These are phyloP conservation scores for Clepsis dumicolana DNA, from an alignment of 2,888 invertebrate species.

Conservation along the genomic window DNA sequence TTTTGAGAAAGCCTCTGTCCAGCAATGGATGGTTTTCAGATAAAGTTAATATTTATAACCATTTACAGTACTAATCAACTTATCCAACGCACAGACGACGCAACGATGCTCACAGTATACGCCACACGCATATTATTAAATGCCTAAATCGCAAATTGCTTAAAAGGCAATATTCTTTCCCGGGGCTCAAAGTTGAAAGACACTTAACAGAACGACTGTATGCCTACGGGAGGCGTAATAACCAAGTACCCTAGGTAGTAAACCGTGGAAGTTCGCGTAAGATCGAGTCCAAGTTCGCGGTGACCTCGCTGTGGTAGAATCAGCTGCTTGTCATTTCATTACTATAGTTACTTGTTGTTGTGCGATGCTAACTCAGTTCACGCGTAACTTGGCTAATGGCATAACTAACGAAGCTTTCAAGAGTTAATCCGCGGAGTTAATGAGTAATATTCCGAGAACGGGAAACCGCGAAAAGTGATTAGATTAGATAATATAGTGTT, in stretches of 20 bases:
- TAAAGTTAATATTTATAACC: background rate
- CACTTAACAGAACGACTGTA: slow-evolving; percentile 33
- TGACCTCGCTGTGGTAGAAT: slow-evolving; percentile 45
- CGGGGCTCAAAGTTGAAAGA: slow-evolving; percentile 31
- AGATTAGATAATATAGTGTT: slow-evolving; percentile 17
- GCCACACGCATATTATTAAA: background rate
- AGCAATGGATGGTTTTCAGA: background rate
- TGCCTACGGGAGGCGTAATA: slow-evolving; percentile 30
- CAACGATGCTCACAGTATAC: background rate
- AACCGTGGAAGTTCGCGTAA: slow-evolving; percentile 38
- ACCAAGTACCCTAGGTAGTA: slow-evolving; percentile 30
- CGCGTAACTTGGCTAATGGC: slow-evolving; percentile 30
- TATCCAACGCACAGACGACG: background rate
- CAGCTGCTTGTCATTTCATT: slow-evolving; percentile 45
- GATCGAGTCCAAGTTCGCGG: slow-evolving; percentile 39
- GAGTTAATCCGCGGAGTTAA: slow-evolving; percentile 25
- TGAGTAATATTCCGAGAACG: slow-evolving; percentile 26
- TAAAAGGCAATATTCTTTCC: slow-evolving; percentile 6
- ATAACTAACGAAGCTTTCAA: slow-evolving; percentile 39
- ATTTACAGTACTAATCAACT: background rate
- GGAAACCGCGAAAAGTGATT: slow-evolving; percentile 22
- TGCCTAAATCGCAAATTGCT: background rate
- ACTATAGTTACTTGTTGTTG: slow-evolving; percentile 39
- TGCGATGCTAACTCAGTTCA: slow-evolving; percentile 28
- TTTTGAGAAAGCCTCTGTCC: background rate